Evolutionary conservation across 2,113 vertebrate species (phyloP), one percentile per base, ranked within the genome.

Genomic region (Climacteris rufus): DNA sequence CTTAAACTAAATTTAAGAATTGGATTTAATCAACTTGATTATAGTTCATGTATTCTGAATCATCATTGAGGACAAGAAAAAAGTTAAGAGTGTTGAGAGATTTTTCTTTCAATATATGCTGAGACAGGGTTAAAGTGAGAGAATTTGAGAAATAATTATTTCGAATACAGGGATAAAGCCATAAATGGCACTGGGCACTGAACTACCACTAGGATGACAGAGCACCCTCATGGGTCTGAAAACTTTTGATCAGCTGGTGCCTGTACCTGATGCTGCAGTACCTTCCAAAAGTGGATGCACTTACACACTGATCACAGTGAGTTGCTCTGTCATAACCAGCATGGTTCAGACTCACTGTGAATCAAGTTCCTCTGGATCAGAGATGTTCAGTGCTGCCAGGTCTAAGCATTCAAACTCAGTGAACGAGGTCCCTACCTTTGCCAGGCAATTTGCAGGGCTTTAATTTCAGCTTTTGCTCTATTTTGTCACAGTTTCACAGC

Each of bases 261-360:
- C 23, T 35, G 13, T 5, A 40, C 10, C 22, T 40, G 39, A 31
- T 0, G 0, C 37, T 30, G 39, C 27, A 59, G 31, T 13, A 15
- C 21, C 70, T 82, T 83, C 33, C 0, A 3, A 83, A 71, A 94
- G 49, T 53, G 40, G 53, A 17, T 24, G 44, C 22, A 25, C 33
- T 85, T 39, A 7, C 49, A 47, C 2, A 16, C 70, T 44, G 44
- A 28, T 60, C 53, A 52, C 53, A 82, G 61, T 7, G 47, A 77
- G 49, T 20, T 77, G 13, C 64, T 75, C 44, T 74, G 37, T 21
- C 66, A n/a, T 18, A 80, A 37, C 20, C 64, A 90, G 63, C 66
- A 28, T 4, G 63, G 40, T 11, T 83, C 45, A 72, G 44, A 37
- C 53, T 76, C 13, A 0, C 17, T 49, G 23, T 23, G 44, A 90